These are phyloP conservation scores for Peucedramus taeniatus DNA, from an alignment of 2,113 vertebrate genomes.

Conservation along the genomic window DNA sequence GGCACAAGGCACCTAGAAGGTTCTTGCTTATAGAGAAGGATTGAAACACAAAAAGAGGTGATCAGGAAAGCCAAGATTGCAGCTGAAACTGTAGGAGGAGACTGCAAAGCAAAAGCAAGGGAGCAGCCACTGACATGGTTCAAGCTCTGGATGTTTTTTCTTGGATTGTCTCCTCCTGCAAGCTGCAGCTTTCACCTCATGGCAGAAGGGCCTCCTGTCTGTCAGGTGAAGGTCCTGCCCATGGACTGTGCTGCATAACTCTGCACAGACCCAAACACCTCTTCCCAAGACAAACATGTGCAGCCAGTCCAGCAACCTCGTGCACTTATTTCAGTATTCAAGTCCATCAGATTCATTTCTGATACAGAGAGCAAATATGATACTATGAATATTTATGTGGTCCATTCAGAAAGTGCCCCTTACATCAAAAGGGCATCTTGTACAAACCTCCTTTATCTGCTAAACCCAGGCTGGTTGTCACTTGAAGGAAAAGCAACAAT, in stretches of 20 bases:
- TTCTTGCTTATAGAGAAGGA: background rate
- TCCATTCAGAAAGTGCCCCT: background rate
- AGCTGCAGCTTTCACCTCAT: background rate
- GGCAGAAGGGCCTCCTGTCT: background rate
- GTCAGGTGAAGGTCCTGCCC: background rate
- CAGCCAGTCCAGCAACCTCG: background rate
- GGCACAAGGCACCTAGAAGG: background rate
- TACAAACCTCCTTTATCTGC: background rate
- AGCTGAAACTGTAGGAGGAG: background rate
- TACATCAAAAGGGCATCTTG: background rate
- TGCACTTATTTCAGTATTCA: background rate
- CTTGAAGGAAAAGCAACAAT: background rate
- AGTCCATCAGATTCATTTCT: background rate
- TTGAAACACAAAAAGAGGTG: background rate
- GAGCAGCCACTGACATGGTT: background rate
- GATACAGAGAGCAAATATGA: background rate
- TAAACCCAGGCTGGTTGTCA: background rate
- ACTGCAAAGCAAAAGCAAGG: background rate
- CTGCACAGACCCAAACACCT: background rate
- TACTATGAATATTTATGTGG: background rate
- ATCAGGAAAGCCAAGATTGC: background rate
- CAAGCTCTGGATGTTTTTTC: background rate
- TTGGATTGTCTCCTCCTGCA: background rate
- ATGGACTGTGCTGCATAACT: rapidly evolving
- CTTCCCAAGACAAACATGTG: background rate